Evolutionary conservation across 37 sponge, comb jelly and placozoan genomes (phyloP).

Genomic region (Beroe forskalii): DNA sequence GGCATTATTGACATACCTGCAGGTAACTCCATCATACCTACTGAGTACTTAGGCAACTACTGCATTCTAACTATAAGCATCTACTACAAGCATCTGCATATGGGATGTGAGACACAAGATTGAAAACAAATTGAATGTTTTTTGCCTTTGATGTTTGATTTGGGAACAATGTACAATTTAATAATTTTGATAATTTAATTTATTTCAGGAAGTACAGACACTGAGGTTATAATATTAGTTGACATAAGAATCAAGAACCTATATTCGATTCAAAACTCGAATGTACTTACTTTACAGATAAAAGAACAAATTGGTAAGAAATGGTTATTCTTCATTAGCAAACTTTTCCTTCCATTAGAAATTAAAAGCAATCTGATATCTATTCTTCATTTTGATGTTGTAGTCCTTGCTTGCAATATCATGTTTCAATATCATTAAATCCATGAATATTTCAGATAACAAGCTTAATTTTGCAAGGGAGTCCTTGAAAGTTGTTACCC

Average conservation of each 20-base stretch:
- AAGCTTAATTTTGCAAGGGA: conserved; percentile 28
- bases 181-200: no score
- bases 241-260: conserved; percentile 9
- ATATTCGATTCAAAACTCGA: conserved; percentile 18
- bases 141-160: no score
- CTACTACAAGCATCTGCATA: background rate
- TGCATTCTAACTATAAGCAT: no score
- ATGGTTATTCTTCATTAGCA: background rate
- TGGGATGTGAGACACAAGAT: no score
- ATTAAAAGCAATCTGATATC: background rate
- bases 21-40: background rate
- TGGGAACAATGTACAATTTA: no score
- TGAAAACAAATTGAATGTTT: background rate
- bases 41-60: background rate
- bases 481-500: conserved; percentile 15
- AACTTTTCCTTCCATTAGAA: background rate
- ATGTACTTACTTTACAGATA: conserved; percentile 58
- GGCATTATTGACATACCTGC: conserved; percentile 29
- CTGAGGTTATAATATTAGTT: background rate
- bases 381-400: background rate
- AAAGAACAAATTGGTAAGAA: conserved; percentile 38
- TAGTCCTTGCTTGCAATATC: background rate
- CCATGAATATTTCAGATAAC: conserved; percentile 11
- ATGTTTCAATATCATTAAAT: no score
- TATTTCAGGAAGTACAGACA: conserved; percentile 35